These are phyloP conservation scores for Mastomys coucha DNA, from an alignment of 2,113 vertebrate genomes.

Conservation along the genomic window DNA sequence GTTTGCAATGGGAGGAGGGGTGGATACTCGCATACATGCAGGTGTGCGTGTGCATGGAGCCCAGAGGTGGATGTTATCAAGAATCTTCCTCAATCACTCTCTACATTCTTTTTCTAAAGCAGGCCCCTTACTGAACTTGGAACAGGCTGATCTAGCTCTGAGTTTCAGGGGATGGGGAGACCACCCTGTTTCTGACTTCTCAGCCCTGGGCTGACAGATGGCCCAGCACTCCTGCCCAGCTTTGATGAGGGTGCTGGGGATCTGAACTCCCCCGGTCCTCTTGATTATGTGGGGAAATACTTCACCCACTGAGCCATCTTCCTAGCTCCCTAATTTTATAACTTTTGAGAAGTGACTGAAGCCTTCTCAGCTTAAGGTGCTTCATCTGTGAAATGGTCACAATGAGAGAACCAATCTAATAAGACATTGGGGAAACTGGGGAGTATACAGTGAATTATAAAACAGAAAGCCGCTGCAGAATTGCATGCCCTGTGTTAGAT, in stretches of 20 bases:
- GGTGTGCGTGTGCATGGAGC: neutral
- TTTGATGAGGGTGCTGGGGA: neutral
- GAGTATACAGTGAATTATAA: neutral
- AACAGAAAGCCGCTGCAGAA: neutral
- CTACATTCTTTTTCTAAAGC: neutral
- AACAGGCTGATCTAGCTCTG: neutral
- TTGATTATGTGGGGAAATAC: too few species aligned
- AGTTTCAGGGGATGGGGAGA: neutral
- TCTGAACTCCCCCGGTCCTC: neutral
- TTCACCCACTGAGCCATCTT: neutral
- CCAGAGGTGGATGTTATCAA: neutral
- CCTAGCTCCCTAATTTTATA: neutral
- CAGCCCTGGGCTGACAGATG: neutral
- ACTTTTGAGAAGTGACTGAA: slow-evolving; percentile 4
- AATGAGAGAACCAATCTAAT: neutral
- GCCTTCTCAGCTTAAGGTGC: neutral
- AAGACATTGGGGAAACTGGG: neutral
- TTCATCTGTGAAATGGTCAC: slow-evolving; percentile 28
- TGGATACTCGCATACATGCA: neutral
- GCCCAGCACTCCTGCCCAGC: neutral
- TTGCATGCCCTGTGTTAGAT: neutral
- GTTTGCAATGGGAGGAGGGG: neutral
- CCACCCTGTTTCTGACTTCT: neutral
- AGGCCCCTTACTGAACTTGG: neutral
- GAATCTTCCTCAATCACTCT: neutral